Percentiles rank a stretch among this genome's conserved stretches.
phyloP scores from a whole-genome alignment of 2,888 invertebrate species.

The Epicampocera succincta region DNA sequence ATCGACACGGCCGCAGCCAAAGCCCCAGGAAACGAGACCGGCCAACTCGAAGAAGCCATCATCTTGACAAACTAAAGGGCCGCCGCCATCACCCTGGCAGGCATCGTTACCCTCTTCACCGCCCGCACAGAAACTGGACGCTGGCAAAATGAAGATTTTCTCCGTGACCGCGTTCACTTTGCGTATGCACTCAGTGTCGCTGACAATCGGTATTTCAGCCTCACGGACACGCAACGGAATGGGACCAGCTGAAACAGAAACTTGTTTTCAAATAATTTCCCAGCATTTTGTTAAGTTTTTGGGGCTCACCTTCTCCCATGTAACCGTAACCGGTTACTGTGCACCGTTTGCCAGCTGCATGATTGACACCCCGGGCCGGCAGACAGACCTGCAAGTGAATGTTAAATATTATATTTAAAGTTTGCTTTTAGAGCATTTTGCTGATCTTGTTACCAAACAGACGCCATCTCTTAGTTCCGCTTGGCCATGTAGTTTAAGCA shows the following conservation, averaged over 20 bases:
- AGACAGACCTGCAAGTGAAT: constrained; percentile 87
- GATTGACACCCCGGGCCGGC: constrained; percentile 93
- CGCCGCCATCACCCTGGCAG: constrained; percentile 97
- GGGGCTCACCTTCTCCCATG: constrained; percentile 94
- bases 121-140: constrained; percentile 96
- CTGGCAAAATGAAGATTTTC: constrained; percentile 95
- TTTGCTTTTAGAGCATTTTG: too few species aligned
- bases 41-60: constrained; percentile 96
- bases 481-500: constrained; percentile 93
- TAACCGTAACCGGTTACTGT: constrained; percentile 97
- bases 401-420: too few species aligned
- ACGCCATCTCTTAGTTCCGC: constrained; percentile 93
- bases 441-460: constrained; percentile 77
- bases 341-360: constrained; percentile 94
- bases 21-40: constrained; percentile 97
- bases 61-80: constrained; percentile 95
- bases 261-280: background rate
- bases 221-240: constrained; percentile 94
- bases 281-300: background rate
- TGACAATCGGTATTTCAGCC: constrained; percentile 95
- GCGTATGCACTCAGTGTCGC: constrained; percentile 94
- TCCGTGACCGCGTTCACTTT: constrained; percentile 97
- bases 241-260: constrained; percentile 86
- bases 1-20: constrained; percentile 94
- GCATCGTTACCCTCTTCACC: constrained; percentile 96